These are phyloP conservation scores for Ophraella communa DNA, from an alignment of 2,888 invertebrate genomes.

Conservation along the genomic window DNA sequence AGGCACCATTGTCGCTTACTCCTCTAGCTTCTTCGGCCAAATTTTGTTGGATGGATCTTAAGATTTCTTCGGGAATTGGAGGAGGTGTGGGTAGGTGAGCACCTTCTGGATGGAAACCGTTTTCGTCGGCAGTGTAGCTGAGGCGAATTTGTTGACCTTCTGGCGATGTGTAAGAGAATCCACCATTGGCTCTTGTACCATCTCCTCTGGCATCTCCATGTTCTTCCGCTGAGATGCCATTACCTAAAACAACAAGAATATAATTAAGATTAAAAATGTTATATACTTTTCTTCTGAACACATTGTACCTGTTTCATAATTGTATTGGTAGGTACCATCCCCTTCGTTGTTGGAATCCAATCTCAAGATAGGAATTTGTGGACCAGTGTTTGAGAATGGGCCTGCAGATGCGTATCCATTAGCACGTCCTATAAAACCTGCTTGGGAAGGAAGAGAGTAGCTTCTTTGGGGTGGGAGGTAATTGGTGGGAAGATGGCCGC, in stretches of 20 bases:
- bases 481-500: slow-evolving; percentile 41
- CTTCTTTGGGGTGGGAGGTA: slow-evolving; percentile 45
- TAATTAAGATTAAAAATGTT: background rate
- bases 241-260: slow-evolving; percentile 36
- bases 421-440: background rate
- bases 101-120: slow-evolving; percentile 65
- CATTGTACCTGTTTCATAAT: slow-evolving; percentile 64
- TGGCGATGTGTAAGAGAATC: slow-evolving; percentile 51
- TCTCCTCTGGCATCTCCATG: slow-evolving; percentile 43
- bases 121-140: slow-evolving; percentile 64
- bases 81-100: slow-evolving; percentile 67
- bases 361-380: slow-evolving; percentile 44
- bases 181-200: slow-evolving; percentile 47
- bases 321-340: slow-evolving; percentile 50
- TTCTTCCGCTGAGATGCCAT: slow-evolving; percentile 61
- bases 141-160: slow-evolving; percentile 48
- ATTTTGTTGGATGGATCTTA: slow-evolving; percentile 52
- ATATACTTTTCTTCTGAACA: background rate
- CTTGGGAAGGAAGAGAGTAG: background rate
- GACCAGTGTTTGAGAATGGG: slow-evolving; percentile 20
- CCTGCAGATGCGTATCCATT: slow-evolving; percentile 4
- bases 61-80: slow-evolving; percentile 66
- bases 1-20: slow-evolving; percentile 43
- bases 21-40: slow-evolving; percentile 47
- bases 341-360: slow-evolving; percentile 49